phyloP scores from a whole-genome alignment of 2,888 invertebrate genomes.

The Papilio protenor region DNA sequence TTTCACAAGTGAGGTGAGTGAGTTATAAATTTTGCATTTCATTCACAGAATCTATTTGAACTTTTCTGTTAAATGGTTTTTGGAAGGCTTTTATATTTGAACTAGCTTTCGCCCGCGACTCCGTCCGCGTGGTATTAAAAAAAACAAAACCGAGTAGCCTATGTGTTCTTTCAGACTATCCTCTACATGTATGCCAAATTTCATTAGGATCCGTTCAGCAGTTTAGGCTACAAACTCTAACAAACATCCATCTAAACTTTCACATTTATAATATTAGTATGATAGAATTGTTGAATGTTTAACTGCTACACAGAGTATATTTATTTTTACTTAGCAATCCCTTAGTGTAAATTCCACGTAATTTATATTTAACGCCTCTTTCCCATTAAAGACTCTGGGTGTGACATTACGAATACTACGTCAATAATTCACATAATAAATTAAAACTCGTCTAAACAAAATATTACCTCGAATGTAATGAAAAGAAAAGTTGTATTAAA shows the following conservation, averaged over 20 bases:
- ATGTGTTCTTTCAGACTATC: too few relatives aligned
- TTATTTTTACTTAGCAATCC: neutral
- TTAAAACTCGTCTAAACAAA: neutral
- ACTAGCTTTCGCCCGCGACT: too few relatives aligned
- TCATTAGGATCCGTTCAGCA: too few relatives aligned
- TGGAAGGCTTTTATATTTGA: neutral
- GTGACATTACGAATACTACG: neutral
- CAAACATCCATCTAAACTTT: too few relatives aligned
- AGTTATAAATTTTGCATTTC: slow-evolving; percentile 31
- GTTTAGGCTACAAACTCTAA: too few relatives aligned
- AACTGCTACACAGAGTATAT: neutral
- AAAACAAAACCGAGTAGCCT: too few relatives aligned
- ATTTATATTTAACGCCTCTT: too few relatives aligned
- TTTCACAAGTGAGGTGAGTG: slow-evolving; percentile 18
- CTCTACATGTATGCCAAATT: too few relatives aligned
- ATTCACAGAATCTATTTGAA: slow-evolving; percentile 6
- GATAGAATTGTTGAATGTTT: neutral
- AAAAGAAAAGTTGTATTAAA: neutral
- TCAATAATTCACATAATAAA: neutral
- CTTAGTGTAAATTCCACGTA: neutral
- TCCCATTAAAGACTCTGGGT: neutral
- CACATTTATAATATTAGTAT: too few relatives aligned
- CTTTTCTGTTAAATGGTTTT: slow-evolving; percentile 8
- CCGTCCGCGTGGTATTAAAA: too few relatives aligned
- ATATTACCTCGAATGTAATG: neutral